These are phyloP conservation scores for Poeciliopsis turneri DNA, from an alignment of 2,797 vertebrate genomes.

Conservation along the genomic window DNA sequence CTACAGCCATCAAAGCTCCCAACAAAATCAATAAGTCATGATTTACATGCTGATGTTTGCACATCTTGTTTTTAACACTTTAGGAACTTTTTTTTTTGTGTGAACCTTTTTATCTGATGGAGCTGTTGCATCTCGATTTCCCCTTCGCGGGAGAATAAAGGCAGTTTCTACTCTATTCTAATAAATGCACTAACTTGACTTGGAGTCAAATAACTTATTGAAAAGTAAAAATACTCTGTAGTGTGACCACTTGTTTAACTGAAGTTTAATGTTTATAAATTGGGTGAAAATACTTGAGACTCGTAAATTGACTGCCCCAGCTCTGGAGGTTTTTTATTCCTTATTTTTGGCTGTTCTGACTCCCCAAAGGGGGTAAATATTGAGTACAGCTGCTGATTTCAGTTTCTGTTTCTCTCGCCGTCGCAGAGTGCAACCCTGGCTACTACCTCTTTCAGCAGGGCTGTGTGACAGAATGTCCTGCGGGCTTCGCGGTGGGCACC, in stretches of 20 bases:
- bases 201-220: neutral
- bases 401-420: conserved; percentile 34
- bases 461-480: conserved; percentile 89
- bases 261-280: neutral
- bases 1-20: no score
- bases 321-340: conserved; percentile 19
- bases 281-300: neutral
- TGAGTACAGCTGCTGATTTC: conserved; percentile 3
- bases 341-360: conserved; percentile 18
- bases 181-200: neutral
- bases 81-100: no score
- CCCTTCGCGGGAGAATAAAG: no score
- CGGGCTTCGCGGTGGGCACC: conserved; percentile 81
- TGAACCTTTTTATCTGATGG: no score
- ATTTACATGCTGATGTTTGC: no score
- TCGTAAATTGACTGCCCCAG: neutral
- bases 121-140: no score
- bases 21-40: no score
- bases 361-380: conserved; percentile 8
- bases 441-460: conserved; percentile 90
- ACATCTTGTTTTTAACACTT: no score
- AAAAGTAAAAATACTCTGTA: neutral
- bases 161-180: no score
- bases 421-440: conserved; percentile 89
- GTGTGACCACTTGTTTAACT: neutral